phyloP scores from a whole-genome alignment of 1,140 invertebrate genomes.

The Mesaphorura yosii region DNA sequence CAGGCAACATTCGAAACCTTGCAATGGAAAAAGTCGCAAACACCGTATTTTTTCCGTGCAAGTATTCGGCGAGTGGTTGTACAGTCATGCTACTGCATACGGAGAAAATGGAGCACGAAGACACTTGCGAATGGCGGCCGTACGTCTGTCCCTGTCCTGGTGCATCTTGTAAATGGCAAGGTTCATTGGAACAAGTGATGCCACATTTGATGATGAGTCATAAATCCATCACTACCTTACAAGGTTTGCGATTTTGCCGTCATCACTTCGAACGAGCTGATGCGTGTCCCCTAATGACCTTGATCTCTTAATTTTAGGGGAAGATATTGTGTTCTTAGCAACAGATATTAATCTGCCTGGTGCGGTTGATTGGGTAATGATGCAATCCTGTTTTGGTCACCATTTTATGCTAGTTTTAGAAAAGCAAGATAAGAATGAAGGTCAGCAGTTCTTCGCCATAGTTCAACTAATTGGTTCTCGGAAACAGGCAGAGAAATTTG shows the following conservation, averaged over 20 bases:
- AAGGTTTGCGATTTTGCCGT: constrained; percentile 42
- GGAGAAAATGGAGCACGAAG: constrained; percentile 96
- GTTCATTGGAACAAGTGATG: constrained; percentile 91
- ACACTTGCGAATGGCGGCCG: constrained; percentile 91
- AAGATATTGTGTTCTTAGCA: constrained; percentile 98
- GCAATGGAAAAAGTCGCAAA: constrained; percentile 99
- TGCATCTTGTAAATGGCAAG: constrained; percentile 98
- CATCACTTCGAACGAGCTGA: no score
- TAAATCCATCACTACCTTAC: constrained; percentile 96
- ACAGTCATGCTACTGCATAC: constrained; percentile 82
- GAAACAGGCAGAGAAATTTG: constrained; percentile 98
- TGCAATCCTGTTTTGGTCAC: constrained; percentile 98
- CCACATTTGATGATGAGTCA: constrained; percentile 92
- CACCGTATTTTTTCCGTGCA: constrained; percentile 97
- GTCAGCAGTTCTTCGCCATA: constrained; percentile 98
- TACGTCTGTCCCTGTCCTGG: constrained; percentile 97
- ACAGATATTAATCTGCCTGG: constrained; percentile 99
- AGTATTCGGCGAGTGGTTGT: constrained; percentile 94
- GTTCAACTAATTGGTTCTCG: constrained; percentile 97
- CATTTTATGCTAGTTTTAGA: constrained; percentile 99
- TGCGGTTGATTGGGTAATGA: constrained; percentile 99
- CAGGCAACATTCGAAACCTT: constrained; percentile 92
- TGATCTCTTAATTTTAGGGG: constrained; percentile 44
- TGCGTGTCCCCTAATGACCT: no score
- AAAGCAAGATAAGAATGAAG: constrained; percentile 97